Percentiles rank a stretch among this genome's conserved stretches.
These are phyloP conservation scores for Parnassius mnemosyne DNA, from an alignment of 2,888 invertebrate species.

Conservation along the genomic window DNA sequence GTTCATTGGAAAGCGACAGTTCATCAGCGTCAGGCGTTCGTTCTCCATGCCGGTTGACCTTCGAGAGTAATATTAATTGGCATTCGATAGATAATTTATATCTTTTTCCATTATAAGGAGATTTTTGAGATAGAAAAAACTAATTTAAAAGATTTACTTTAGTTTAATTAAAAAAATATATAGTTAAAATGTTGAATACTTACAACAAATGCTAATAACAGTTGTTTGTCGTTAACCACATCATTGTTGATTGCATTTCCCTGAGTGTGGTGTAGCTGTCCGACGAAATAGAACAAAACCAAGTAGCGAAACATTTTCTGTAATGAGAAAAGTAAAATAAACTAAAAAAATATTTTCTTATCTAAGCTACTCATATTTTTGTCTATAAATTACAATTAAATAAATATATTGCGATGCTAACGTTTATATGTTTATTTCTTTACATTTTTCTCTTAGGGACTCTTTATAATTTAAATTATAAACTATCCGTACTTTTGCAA, in stretches of 20 bases:
- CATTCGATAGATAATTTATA: no score
- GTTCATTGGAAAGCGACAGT: conserved; percentile 57
- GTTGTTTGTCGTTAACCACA: conserved; percentile 42
- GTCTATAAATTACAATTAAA: no score
- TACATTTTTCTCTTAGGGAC: no score
- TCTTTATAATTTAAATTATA: no score
- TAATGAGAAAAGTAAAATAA: conserved; percentile 1
- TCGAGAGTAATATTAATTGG: conserved; percentile 8
- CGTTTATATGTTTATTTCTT: no score
- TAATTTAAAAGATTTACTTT: no score
- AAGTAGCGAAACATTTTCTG: conserved; percentile 53
- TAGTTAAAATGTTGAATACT: conserved; percentile 33
- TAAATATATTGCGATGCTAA: no score
- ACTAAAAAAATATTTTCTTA: no score
- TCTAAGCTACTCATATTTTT: no score
- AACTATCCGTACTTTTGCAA: no score
- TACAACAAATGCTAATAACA: conserved; percentile 58
- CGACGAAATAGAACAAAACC: conserved; percentile 37
- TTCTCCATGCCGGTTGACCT: conserved; percentile 71
- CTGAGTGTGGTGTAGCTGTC: conserved; percentile 26
- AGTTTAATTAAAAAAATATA: neutral
- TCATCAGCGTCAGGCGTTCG: conserved; percentile 66
- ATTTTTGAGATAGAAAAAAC: no score
- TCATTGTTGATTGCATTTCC: conserved; percentile 39
- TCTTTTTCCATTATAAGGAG: no score